phyloP scores from a whole-genome alignment of 2,797 vertebrate genomes.

The Paedocypris micromegethes region DNA sequence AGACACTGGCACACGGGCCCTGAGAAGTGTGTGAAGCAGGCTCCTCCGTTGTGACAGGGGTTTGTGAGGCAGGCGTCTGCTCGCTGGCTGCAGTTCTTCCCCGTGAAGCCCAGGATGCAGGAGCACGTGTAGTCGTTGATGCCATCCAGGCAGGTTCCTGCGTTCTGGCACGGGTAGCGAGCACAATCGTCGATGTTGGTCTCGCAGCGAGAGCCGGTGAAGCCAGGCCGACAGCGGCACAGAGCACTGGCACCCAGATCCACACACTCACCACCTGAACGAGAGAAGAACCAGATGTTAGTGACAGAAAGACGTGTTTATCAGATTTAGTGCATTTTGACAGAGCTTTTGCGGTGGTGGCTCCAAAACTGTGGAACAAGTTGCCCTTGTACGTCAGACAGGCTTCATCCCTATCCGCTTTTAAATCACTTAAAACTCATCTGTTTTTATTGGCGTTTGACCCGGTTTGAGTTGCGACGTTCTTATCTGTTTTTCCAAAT shows the following conservation, averaged over 20 bases:
- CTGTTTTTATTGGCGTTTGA: too few relatives aligned
- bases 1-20: constrained; percentile 86
- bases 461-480: too few relatives aligned
- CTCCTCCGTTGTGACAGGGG: constrained; percentile 80
- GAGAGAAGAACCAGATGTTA: constrained; percentile 18
- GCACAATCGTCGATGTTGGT: constrained; percentile 82
- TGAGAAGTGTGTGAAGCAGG: constrained; percentile 86
- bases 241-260: constrained; percentile 78
- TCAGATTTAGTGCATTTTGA: too few relatives aligned
- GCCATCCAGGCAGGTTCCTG: constrained; percentile 83
- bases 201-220: constrained; percentile 77
- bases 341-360: too few relatives aligned
- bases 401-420: too few relatives aligned
- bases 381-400: too few relatives aligned
- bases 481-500: too few relatives aligned
- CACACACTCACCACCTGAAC: constrained; percentile 78
- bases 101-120: constrained; percentile 83
- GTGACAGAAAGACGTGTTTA: background rate
- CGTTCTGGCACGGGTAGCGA: constrained; percentile 78
- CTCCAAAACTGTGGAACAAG: too few relatives aligned
- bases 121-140: constrained; percentile 82
- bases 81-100: constrained; percentile 80
- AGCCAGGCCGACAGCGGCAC: constrained; percentile 81
- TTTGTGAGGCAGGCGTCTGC: constrained; percentile 75
- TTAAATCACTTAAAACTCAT: too few relatives aligned